These are phyloP conservation scores for Sinodicranocentrus sp. DNA, from an alignment of 2,888 invertebrate species.

Conservation along the genomic window DNA sequence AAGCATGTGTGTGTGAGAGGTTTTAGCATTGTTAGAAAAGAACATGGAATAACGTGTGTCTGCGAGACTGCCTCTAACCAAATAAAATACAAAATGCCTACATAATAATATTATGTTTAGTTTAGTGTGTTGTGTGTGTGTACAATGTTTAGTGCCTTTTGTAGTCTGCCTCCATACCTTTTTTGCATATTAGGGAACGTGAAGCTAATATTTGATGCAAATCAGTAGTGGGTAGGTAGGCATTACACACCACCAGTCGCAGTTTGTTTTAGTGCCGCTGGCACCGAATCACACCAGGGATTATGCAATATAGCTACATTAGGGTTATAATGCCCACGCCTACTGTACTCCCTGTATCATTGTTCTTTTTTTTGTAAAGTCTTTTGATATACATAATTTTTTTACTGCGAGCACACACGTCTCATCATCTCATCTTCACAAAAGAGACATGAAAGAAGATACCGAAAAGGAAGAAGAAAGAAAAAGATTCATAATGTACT, in stretches of 20 bases:
- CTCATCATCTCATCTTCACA: not conserved
- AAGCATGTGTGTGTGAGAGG: not conserved
- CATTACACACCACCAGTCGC: constrained; percentile 40
- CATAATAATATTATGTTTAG: constrained; percentile 49
- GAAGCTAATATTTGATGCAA: constrained; percentile 65
- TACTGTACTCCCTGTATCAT: constrained; percentile 58
- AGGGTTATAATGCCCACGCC: constrained; percentile 63
- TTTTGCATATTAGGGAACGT: constrained; percentile 62
- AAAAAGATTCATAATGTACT: constrained; percentile 24
- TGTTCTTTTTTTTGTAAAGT: constrained; percentile 16
- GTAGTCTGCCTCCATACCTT: constrained; percentile 24
- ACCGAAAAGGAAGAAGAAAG: constrained; percentile 37
- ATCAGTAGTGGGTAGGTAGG: constrained; percentile 52
- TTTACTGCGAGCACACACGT: not conserved
- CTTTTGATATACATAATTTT: not conserved
- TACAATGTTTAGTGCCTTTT: constrained; percentile 13
- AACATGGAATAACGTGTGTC: constrained; percentile 45
- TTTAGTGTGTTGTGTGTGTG: constrained; percentile 42
- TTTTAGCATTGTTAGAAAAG: constrained; percentile 12
- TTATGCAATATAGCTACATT: constrained; percentile 55
- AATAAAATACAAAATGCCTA: constrained; percentile 56
- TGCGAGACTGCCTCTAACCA: constrained; percentile 56
- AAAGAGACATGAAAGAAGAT: not conserved
- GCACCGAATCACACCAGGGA: constrained; percentile 64
- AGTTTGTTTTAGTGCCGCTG: constrained; percentile 58